Base-by-base conservation (phyloP, 64 coral and sea anemone genomes). In the Dendronephthya gigantea region DNA sequence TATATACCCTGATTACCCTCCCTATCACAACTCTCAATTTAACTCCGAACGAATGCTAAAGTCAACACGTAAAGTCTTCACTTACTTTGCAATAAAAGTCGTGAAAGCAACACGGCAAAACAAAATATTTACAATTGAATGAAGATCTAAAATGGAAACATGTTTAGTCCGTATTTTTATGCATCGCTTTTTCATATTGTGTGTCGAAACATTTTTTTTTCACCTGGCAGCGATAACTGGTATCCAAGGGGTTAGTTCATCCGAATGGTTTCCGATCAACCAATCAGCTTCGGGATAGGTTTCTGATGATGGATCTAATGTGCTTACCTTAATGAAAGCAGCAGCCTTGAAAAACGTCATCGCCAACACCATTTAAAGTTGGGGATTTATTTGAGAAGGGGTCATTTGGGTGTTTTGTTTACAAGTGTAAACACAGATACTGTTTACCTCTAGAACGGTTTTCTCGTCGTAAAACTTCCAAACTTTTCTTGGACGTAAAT, bases 181-280 rank as follows among this genome's bases (percentile, higher is more conserved):
- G n/a, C n/a, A n/a, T n/a, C n/a, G n/a, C n/a, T n/a, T n/a, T 48
- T 35, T 29, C 17, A 28, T n/a, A 75, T 0, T 25, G 3, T 87
- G 31, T 33, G 3, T 85, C 32, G 56, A 13, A 55, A 25, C 17
- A 38, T 40, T 29, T 40, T 16, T 22, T 40, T n/a, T 23, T 8
- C 35, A 94, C 94, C 94, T 93, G 58, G 92, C 92, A 66, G 92
- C 92, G 81, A 98, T 98, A 35, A 98, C 92, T 2, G 95, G 95
- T 88, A 98, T 93, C 95, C 95, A 98, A 17, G 95, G 95, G 15
- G 95, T 98, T 16, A 98, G 76, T 62, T 98, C 95, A 87, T 98
- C 95, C 16, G 95, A 98, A 51, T 98, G 95, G 83, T 98, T 98
- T 30, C 95, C 95, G 56, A 98, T 98, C 52, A 98, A 81, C 95